Evolutionary conservation across 2,113 vertebrate species (phyloP), one percentile per base, ranked within the genome.

Genomic region (Chinchilla lanigera): DNA sequence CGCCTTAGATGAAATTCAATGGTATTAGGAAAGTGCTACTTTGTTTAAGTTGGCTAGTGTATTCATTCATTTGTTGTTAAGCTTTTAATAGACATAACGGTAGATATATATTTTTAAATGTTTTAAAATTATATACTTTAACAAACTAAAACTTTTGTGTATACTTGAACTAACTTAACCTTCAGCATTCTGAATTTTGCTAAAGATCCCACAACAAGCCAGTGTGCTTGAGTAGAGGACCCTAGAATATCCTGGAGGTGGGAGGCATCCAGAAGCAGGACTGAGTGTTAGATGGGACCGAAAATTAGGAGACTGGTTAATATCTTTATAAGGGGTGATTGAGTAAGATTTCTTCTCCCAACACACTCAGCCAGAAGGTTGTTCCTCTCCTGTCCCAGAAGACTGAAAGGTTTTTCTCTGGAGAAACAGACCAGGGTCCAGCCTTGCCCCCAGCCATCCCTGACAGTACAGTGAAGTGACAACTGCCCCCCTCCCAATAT

Each of bases 281-380:
- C 3, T 52, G 33, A 60, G 30, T 1, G 17, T 4, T 54, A 4
- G 11, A 3, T 56, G 1, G 14, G 44, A 5, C 19, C 61, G 0
- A 69, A 75, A 84, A n/a, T 6, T 4, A 38, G 81, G 93, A 90
- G 56, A n/a, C 2, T 50, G 78, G 47, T 85, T 93, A 73, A 38
- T 67, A 85, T 75, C 24, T 77, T 3, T 60, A 33, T 11, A 65
- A 78, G 50, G n/a, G 81, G 12, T 58, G 71, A 83, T 1, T 38
- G 14, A 67, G 35, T 1, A n/a, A 44, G 56, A 83, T 60, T 44
- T 50, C 16, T 56, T 38, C 33, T 22, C 47, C 41, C 52, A 52
- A 52, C 10, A 33, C 26, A 78, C 50, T 52, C 30, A 73, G 35
- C 8, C 78, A 60, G 63, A 41, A 69, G 22, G 6, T 50, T 94